Conservation (phyloP, 1,140 invertebrate genomes). For the Drosophila kikkawai region DNA sequence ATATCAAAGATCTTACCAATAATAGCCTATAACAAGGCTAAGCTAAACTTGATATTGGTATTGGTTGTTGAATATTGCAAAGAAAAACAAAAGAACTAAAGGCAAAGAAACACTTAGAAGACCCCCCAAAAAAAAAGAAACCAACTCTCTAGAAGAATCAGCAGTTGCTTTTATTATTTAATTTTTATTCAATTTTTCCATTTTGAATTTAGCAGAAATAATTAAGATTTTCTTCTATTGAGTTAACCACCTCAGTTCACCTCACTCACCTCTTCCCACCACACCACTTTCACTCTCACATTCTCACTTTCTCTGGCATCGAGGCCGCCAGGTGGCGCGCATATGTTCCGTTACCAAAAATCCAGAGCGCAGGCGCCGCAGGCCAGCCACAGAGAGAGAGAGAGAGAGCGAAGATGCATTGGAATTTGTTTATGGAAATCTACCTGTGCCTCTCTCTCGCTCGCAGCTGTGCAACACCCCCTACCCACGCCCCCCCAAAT, state of each 20-base stretch:
- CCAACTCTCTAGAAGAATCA: conserved; percentile 68
- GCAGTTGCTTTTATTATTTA: conserved; percentile 53
- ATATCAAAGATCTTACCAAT: conserved; percentile 82
- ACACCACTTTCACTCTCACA: conserved; percentile 13
- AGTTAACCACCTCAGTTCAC: conserved; percentile 26
- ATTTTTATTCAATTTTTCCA: conserved; percentile 29
- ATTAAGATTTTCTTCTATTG: conserved; percentile 20
- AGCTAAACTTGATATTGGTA: conserved; percentile 68
- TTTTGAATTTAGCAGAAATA: conserved; percentile 33
- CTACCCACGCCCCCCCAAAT: conserved; percentile 28
- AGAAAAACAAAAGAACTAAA: conserved; percentile 14
- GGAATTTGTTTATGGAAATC: not conserved
- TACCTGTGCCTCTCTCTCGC: conserved; percentile 12
- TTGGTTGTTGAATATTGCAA: conserved; percentile 82
- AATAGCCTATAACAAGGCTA: conserved; percentile 37
- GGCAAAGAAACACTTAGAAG: conserved; percentile 26
- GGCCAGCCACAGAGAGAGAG: conserved; percentile 28
- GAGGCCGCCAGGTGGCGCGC: conserved; percentile 12
- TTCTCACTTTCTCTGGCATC: conserved; percentile 3
- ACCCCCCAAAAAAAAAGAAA: conserved; percentile 29
- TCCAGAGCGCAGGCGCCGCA: conserved; percentile 23
- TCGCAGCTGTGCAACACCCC: conserved; percentile 21
- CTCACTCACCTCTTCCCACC: conserved; percentile 23
- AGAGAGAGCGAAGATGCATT: conserved; percentile 10
- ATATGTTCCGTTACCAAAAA: conserved; percentile 25